Evolutionary conservation across 1,140 invertebrate species (phyloP), one percentile per base, ranked within the genome.

Genomic region (Grapholita molesta): DNA sequence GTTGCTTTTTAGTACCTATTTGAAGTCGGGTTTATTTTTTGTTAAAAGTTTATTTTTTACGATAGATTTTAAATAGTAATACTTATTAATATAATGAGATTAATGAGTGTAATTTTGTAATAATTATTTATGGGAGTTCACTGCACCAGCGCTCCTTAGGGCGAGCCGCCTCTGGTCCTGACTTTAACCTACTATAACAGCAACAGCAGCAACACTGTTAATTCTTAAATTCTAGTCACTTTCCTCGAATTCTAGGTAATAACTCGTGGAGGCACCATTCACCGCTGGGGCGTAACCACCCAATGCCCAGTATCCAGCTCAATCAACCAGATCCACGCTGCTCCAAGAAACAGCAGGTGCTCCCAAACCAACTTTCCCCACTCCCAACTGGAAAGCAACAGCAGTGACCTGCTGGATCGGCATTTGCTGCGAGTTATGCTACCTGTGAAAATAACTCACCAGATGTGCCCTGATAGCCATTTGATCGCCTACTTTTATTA

Each of bases 401-500:
- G 42, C 35, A 38, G 33, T 38, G 69, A 80, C 0, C 48, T 89
- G 0, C 65, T 86, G 6, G 85, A 90, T 9, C 67, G 79, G 6
- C 75, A 87, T 25, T 48, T 85, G 24, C 70, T 82, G 6, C 77
- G 81, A 52, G 75, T 91, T 1, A 84, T 89, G 82, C 24, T 92
- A 25, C 87, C 89, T 0, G 78, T 92, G 7, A 86, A 85, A 65
- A 84, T 94, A 12, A 92, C 93, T 0, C 91, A 94, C 32, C 93
- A 93, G 42, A 95, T 95, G 94, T 94, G 94, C 6, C 94, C 94
- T 0, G 88, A 94, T 0, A 94, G 94, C 12, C 92, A 94, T 78
- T 77, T 96, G 3, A 74, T 96, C 0, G 92, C 95, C 0, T 96
- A 95, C 70, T 96, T 96, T 78, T 93, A 95, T 21, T 90, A 94